Evolutionary conservation across 2,797 vertebrate genomes (phyloP), one percentile per base, ranked within the genome.

Genomic region (Microctenopoma lineatum): DNA sequence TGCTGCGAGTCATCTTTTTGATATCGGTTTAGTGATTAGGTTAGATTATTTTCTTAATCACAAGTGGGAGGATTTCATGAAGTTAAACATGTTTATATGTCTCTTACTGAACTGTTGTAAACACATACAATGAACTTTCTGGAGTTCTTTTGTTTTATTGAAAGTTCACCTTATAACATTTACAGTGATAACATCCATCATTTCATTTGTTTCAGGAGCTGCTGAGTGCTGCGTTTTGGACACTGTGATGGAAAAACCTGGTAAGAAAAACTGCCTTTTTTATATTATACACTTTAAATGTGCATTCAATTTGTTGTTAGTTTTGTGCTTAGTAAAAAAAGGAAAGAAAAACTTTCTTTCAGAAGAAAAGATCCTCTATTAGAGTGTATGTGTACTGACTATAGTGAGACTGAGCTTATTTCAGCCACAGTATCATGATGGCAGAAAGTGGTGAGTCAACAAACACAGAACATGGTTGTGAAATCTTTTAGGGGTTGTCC

Each of bases 191-290:
- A 10, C 0, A 10, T 70, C 42, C 63, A 47, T 2, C 21, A 9
- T 0, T 70, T 52, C 9, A 13, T 76, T 69, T 75, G 8, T 81
- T 89, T 75, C 79, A 92, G 89, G 72, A 84, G 70, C 53, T 83
- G 66, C 63, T 70, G 64, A 60, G 73, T 72, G 62, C 77, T 83
- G 80, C 73, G 58, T 66, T 72, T 73, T 64, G 57, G 64, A 72
- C 47, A 39, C 68, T 79, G 85, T 78, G 64, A 93, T 93, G 92
- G 92, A 93, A 87, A 90, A 88, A 41, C 75, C 71, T 61, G 91
- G 92, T 93, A 89, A 90, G 82, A 68, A 45, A 66, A 16, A 15
- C 5, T 7, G 12, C 7, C 4, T 25, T 48, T 57, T 1, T 15
- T 1, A 4, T 29, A 7, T 59, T 11, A 39, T 27, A 6, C 10